Percentiles rank a stretch among this genome's conserved stretches.
Evolutionary conservation across 30 jellyfish, hydroid and myxozoan genomes (phyloP).

Genomic region (Sanderia malayensis): DNA sequence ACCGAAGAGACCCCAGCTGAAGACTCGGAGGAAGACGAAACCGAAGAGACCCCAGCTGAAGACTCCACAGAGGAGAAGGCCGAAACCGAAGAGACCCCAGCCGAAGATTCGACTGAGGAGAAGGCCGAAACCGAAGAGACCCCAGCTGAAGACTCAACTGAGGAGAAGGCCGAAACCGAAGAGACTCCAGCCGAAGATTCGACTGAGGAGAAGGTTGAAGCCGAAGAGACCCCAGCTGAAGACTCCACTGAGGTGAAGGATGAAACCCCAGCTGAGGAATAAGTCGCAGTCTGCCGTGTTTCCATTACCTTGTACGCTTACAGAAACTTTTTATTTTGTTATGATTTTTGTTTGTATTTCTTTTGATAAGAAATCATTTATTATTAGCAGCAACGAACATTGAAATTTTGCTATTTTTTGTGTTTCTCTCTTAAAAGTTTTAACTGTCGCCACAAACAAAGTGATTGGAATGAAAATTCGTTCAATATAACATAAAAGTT

Average conservation of each 20-base stretch:
- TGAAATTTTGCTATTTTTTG: too few relatives aligned
- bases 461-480: too few relatives aligned
- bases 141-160: slow-evolving; percentile 29
- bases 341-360: too few relatives aligned
- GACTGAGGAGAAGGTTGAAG: too few relatives aligned
- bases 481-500: too few relatives aligned
- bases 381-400: too few relatives aligned
- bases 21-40: slow-evolving; percentile 24
- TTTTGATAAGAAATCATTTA: too few relatives aligned
- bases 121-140: slow-evolving; percentile 33
- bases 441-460: too few relatives aligned
- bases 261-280: slow-evolving; percentile 14
- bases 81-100: slow-evolving; percentile 48
- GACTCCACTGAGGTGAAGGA: slow-evolving; percentile 10
- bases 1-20: slow-evolving; percentile 24
- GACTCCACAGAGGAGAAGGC: slow-evolving; percentile 39
- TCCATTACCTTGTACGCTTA: too few relatives aligned
- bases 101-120: slow-evolving; percentile 42
- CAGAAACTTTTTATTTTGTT: too few relatives aligned
- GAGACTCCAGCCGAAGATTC: slow-evolving; percentile 29
- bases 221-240: slow-evolving; percentile 9
- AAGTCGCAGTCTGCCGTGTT: too few relatives aligned
- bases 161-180: slow-evolving; percentile 30
- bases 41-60: slow-evolving; percentile 29
- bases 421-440: too few relatives aligned